These are phyloP conservation scores for Zeuzera pyrina DNA, from an alignment of 2,888 invertebrate genomes.

Conservation along the genomic window DNA sequence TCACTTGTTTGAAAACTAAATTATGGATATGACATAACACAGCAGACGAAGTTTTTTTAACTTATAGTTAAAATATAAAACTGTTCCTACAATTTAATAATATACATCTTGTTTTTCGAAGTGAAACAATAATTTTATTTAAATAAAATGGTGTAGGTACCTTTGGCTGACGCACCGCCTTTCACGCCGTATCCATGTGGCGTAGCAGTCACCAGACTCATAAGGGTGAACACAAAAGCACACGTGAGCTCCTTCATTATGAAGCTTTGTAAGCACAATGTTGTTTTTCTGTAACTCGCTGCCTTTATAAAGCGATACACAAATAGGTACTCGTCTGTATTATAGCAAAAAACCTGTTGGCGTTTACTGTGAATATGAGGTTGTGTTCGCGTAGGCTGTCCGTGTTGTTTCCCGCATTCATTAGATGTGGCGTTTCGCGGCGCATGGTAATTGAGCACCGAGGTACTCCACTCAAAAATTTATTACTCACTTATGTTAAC, in stretches of 20 bases:
- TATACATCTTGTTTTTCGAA: no score
- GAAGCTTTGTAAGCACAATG: slow-evolving; percentile 58
- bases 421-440: slow-evolving; percentile 25
- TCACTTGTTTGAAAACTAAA: no score
- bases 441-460: slow-evolving; percentile 27
- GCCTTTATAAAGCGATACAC: slow-evolving; percentile 66
- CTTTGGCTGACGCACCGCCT: slow-evolving; percentile 48
- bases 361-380: slow-evolving; percentile 52
- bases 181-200: slow-evolving; percentile 58
- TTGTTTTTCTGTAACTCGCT: slow-evolving; percentile 37
- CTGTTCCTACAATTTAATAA: no score
- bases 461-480: slow-evolving; percentile 22
- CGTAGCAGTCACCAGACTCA: slow-evolving; percentile 37
- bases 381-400: slow-evolving; percentile 42
- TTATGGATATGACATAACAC: no score
- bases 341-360: slow-evolving; percentile 55
- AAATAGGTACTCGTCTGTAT: slow-evolving; percentile 49
- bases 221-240: slow-evolving; percentile 40
- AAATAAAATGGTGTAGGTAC: slow-evolving; percentile 23
- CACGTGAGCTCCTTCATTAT: slow-evolving; percentile 55
- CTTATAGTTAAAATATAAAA: no score
- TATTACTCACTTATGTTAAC: slow-evolving; percentile 30
- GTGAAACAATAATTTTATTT: no score
- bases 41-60: no score
- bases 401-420: slow-evolving; percentile 41